These are phyloP conservation scores for Gortyna flavago DNA, from an alignment of 2,888 invertebrate genomes.

Conservation along the genomic window DNA sequence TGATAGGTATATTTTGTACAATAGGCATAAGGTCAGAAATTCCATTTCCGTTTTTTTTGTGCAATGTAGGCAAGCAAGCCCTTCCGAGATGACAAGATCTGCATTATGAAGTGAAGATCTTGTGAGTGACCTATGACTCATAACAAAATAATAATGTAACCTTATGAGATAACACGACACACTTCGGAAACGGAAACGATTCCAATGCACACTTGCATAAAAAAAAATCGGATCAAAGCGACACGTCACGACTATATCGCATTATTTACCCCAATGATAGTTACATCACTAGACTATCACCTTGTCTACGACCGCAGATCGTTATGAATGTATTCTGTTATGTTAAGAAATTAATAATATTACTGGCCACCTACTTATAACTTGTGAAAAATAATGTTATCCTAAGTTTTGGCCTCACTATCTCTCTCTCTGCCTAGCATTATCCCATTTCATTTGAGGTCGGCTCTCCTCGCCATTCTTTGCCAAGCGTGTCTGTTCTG, in stretches of 20 bases:
- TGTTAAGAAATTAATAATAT: not conserved
- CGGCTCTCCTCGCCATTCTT: not conserved
- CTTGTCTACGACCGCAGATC: not conserved
- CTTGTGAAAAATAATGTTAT: not conserved
- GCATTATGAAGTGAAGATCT: not conserved
- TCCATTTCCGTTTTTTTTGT: not conserved
- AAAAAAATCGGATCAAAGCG: not conserved
- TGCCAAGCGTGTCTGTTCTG: not conserved
- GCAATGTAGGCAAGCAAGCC: not conserved
- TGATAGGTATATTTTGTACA: not conserved
- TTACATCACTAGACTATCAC: conserved; percentile 19
- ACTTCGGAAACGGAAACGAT: conserved; percentile 11
- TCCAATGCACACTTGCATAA: conserved; percentile 28
- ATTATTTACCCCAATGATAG: conserved; percentile 19
- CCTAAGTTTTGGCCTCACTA: not conserved
- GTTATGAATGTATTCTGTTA: not conserved
- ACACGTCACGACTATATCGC: not conserved
- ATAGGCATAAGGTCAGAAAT: not conserved
- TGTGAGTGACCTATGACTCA: not conserved
- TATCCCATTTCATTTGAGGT: not conserved
- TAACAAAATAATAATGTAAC: conserved; percentile 14
- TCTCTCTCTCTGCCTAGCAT: not conserved
- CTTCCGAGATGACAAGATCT: not conserved
- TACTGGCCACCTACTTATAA: not conserved
- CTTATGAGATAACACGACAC: conserved; percentile 20